These are phyloP conservation scores for Glomeris marginata DNA, from an alignment of 2,888 invertebrate species.

Conservation along the genomic window DNA sequence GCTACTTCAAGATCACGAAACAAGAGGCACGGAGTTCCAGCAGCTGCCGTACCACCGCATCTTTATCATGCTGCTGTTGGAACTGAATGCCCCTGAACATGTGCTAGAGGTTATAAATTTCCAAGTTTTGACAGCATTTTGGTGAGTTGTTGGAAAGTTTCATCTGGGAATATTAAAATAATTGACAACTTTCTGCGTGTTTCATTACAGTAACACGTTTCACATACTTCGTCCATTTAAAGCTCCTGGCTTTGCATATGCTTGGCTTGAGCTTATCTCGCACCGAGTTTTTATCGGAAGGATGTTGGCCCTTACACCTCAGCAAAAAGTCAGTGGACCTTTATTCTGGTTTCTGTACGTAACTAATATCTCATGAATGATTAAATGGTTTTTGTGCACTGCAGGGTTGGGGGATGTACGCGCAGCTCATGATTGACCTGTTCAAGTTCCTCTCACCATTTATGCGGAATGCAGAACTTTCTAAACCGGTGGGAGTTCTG, in stretches of 20 bases:
- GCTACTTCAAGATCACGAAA: slow-evolving; percentile 88
- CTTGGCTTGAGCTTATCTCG: slow-evolving; percentile 95
- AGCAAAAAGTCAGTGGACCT: slow-evolving; percentile 53
- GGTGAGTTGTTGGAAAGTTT: slow-evolving; percentile 30
- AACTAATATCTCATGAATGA: slow-evolving; percentile 14
- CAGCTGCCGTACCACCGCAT: slow-evolving; percentile 96
- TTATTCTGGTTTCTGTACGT: slow-evolving; percentile 1
- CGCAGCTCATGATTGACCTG: slow-evolving; percentile 84
- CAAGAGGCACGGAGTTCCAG: slow-evolving; percentile 76
- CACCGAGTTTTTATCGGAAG: slow-evolving; percentile 91
- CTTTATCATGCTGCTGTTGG: slow-evolving; percentile 89
- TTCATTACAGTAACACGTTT: slow-evolving; percentile 51
- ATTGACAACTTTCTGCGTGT: too few relatives aligned
- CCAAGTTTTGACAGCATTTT: slow-evolving; percentile 87
- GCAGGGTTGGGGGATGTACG: slow-evolving; percentile 90
- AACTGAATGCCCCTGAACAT: slow-evolving; percentile 84
- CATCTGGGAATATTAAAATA: background rate
- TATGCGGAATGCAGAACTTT: slow-evolving; percentile 88
- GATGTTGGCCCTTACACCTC: slow-evolving; percentile 75
- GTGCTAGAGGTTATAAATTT: slow-evolving; percentile 88
- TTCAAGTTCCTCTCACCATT: slow-evolving; percentile 96
- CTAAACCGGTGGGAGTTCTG: slow-evolving; percentile 78
- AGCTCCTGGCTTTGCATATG: slow-evolving; percentile 92
- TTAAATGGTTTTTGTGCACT: slow-evolving; percentile 15
- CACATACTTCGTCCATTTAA: slow-evolving; percentile 83